Evolutionary conservation across 1,140 invertebrate species (phyloP).

Genomic region (Philotrypesis tridentata): DNA sequence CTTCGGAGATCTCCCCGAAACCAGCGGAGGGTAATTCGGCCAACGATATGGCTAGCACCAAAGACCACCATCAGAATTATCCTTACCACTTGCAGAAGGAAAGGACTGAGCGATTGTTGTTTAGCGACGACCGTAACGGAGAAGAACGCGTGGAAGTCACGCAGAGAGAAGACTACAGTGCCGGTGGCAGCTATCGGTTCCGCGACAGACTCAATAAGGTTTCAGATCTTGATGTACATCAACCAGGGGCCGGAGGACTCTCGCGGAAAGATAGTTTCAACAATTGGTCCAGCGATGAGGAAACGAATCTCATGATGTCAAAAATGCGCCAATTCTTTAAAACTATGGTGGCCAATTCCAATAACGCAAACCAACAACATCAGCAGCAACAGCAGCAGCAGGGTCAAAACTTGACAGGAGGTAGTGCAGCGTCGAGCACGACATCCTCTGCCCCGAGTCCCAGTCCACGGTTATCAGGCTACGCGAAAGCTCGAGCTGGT

Average conservation of each 20-base stretch:
- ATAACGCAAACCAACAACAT: slow-evolving; percentile 58
- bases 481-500: slow-evolving; percentile 60
- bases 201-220: slow-evolving; percentile 29
- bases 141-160: neutral
- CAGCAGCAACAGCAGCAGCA: neutral
- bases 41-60: neutral
- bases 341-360: slow-evolving; percentile 84
- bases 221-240: slow-evolving; percentile 38
- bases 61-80: neutral
- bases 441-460: slow-evolving; percentile 75
- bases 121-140: neutral
- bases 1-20: neutral
- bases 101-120: neutral
- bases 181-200: slow-evolving; percentile 20
- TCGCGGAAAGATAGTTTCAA: slow-evolving; percentile 92
- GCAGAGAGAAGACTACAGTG: neutral
- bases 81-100: neutral
- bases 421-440: slow-evolving; percentile 68
- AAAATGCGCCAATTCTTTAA: slow-evolving; percentile 95
- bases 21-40: neutral
- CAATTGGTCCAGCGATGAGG: slow-evolving; percentile 94
- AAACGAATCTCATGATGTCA: slow-evolving; percentile 95
- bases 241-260: slow-evolving; percentile 65
- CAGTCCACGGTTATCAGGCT: slow-evolving; percentile 70
- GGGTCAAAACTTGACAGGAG: neutral